Base-by-base conservation (phyloP, 2,113 vertebrate genomes). In the Beaufortia kweichowensis region DNA sequence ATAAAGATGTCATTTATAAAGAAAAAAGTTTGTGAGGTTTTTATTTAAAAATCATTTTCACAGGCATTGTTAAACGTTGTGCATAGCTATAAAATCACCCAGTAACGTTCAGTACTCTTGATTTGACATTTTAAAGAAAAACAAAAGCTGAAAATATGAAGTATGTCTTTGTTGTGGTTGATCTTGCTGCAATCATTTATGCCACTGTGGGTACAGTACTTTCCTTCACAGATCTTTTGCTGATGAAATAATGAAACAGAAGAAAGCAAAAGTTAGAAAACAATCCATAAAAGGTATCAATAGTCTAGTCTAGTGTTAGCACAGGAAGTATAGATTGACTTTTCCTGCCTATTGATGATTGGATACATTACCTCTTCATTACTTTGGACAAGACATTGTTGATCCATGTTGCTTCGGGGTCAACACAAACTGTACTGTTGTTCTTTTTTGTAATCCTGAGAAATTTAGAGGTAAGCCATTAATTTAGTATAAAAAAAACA, bases 1-100 rank as follows among this genome's bases (percentile, higher is more conserved):
- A 88, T 87, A 88, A 88, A 87, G 75, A 69, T 39, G 39, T 77
- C 68, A 10, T 72, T 85, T 46, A 80, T 83, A 55, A 77, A 84
- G 55, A 21, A 39, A 41, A 15, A 33, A 63, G 28, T 10, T 62
- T 41, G 43, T 69, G n/a, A 28, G 57, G 7, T 70, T 17, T 69
- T 66, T 77, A 67, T 46, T 70, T 24, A 8, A 56, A 55, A 35
- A 11, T 11, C n/a, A 7, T 31, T 7, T 7, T 48, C 5, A 68
- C 65, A 68, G 43, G 14, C 12, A 15, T 17, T 10, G 35, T 11
- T 35, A 1, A n/a, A n/a, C n/a, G n/a, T n/a, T n/a, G 1, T 11
- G 35, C 35, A 11, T 39, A 10, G 35, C 35, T 11, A n/a, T n/a
- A 33, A 53, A 21, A 9, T 15, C n/a, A 14, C 11, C n/a, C 66